A percentile compares a stretch with the other conserved stretches of the same genome.
These are phyloP conservation scores for Calidris pygmaea DNA, from an alignment of 2,113 vertebrate genomes.

Conservation along the genomic window DNA sequence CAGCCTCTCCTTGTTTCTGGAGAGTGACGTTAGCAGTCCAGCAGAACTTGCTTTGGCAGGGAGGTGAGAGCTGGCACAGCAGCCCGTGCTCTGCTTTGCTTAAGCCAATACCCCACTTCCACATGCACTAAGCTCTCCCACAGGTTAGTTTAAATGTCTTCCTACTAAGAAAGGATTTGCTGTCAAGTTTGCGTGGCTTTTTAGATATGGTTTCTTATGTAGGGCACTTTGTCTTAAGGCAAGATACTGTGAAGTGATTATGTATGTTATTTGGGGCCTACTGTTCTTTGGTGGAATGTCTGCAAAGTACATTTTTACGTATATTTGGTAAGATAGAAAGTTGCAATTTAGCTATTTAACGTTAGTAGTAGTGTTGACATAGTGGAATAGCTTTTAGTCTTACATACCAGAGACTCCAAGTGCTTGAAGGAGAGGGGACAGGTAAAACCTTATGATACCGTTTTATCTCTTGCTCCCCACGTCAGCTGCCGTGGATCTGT, in stretches of 20 bases:
- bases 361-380: neutral
- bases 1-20: neutral
- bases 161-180: neutral
- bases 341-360: constrained; percentile 28
- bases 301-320: constrained; percentile 10
- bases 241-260: constrained; percentile 54
- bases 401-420: neutral
- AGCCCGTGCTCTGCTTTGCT: neutral
- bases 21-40: neutral
- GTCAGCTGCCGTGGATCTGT: neutral
- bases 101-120: neutral
- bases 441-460: neutral
- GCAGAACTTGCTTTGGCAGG: neutral
- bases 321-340: constrained; percentile 21
- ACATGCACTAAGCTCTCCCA: neutral
- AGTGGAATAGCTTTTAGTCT: neutral
- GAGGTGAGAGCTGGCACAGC: neutral
- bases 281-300: constrained; percentile 16
- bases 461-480: neutral
- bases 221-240: constrained; percentile 45
- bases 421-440: neutral
- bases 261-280: neutral
- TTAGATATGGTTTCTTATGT: constrained; percentile 14
- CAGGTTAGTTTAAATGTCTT: neutral
- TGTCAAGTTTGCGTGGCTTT: neutral